phyloP scores from a whole-genome alignment of 2,113 vertebrate genomes.

The Neolamprologus sp. region DNA sequence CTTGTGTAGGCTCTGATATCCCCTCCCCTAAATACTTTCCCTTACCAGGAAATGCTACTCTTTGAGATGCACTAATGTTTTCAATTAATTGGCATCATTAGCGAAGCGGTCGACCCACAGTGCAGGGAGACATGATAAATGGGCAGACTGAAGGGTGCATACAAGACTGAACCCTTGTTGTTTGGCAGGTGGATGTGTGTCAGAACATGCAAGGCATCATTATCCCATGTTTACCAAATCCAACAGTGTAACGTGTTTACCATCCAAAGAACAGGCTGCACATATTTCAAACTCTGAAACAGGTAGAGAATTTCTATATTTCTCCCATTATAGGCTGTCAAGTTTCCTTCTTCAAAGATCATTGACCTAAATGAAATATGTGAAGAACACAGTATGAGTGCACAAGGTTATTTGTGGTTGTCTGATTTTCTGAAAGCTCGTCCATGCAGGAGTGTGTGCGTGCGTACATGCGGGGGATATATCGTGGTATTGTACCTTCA shows the following conservation, averaged over 20 bases:
- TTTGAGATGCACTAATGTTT: conserved; percentile 60
- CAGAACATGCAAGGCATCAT: conserved; percentile 17
- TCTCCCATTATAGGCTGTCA: neutral
- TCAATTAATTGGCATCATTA: conserved; percentile 74
- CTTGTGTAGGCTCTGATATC: conserved; percentile 55
- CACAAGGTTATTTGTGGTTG: neutral
- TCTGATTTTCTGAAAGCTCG: neutral
- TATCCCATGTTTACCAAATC: conserved; percentile 21
- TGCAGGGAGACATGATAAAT: conserved; percentile 52
- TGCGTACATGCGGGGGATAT: neutral
- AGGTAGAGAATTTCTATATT: neutral
- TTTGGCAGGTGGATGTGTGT: conserved; percentile 35
- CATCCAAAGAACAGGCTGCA: neutral
- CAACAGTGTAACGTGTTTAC: neutral
- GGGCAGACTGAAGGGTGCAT: conserved; percentile 31
- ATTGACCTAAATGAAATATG: neutral
- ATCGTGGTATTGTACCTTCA: neutral
- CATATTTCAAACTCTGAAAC: neutral
- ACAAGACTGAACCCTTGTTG: conserved; percentile 25
- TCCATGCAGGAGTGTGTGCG: neutral
- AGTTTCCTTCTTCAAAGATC: neutral
- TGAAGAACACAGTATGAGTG: neutral
- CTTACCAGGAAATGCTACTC: conserved; percentile 56
- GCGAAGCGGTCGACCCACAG: conserved; percentile 46
- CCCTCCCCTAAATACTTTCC: neutral